phyloP scores from a whole-genome alignment of 2,888 invertebrate species.

The Philhelius pedissequus region DNA sequence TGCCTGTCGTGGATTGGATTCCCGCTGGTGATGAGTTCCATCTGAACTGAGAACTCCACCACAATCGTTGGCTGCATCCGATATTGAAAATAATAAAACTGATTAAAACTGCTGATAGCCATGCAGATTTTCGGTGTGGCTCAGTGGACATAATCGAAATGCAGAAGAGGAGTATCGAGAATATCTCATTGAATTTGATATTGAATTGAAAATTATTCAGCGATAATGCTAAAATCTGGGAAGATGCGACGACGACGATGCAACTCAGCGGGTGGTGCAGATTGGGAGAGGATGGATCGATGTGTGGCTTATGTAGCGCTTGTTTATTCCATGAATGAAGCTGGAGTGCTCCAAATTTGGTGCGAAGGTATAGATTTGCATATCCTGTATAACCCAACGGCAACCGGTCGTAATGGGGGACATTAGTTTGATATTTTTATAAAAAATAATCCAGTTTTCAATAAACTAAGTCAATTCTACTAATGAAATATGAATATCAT shows the following conservation, averaged over 20 bases:
- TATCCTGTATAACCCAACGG: neutral
- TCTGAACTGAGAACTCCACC: slow-evolving; percentile 5
- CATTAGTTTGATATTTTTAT: neutral
- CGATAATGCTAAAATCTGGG: neutral
- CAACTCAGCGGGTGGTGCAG: neutral
- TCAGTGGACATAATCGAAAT: neutral
- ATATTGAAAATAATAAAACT: slow-evolving; percentile 56
- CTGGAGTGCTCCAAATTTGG: neutral
- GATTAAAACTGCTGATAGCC: slow-evolving; percentile 57
- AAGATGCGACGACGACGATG: neutral
- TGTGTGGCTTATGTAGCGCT: neutral
- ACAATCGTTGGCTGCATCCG: slow-evolving; percentile 50
- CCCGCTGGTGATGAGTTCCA: slow-evolving; percentile 52
- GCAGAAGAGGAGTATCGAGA: neutral
- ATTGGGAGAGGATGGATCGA: neutral
- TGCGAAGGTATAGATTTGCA: neutral
- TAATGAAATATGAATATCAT: neutral
- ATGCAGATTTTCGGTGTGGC: slow-evolving; percentile 29
- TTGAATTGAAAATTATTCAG: slow-evolving; percentile 5
- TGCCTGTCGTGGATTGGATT: neutral
- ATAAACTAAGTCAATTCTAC: neutral
- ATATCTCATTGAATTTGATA: slow-evolving; percentile 27
- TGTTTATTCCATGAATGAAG: neutral
- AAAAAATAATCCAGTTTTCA: neutral
- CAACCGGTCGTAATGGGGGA: neutral